Evolutionary conservation across 2,113 vertebrate species (phyloP), one percentile per base, ranked within the genome.

Genomic region (Hemiscyllium ocellatum): DNA sequence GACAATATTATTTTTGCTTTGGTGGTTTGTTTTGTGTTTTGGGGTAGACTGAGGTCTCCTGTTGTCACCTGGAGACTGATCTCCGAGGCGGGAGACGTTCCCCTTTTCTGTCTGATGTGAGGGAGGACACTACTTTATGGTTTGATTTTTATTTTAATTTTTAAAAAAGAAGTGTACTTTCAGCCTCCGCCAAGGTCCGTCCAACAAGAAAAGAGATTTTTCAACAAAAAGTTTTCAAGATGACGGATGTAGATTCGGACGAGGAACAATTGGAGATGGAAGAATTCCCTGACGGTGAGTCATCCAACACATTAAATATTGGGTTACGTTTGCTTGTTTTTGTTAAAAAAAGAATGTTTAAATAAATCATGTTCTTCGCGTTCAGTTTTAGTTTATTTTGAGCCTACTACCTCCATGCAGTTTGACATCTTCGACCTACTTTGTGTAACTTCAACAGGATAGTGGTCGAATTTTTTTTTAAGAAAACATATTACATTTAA

Each of bases 231-330:
- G 10, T 70, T 1, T 10, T 29, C n/a, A 70, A 70, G 93, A 94
- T 94, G 93, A 70, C 66, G 37, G 66, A 37, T 26, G 19, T 47
- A 20, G 93, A 94, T 94, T 94, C 93, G 42, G 93, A 94, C 68
- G 93, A 94, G 24, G 93, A 69, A 26, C 93, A 94, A 1, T 47
- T 94, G 66, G 68, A 94, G 47, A 69, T 94, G 93, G 93, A 94
- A 94, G 93, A 70, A 94, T 94, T 94, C 12, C 93, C 42, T 68
- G 93, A 94, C 1, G 93, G 93, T 94, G n/a, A 94, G 93, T 94
- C 65, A 69, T 47, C n/a, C 10, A 20, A 56, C 13, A 19, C 37
- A 42, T 83, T 19, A 5, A 42, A 83, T 19, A 37, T 80, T 33
- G 13, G 33, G 76, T n/a, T 15, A 17, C 76, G 6, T 80, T 80